Conservation (phyloP, 2,113 vertebrate species). For the Oncorhynchus tshawytscha region DNA sequence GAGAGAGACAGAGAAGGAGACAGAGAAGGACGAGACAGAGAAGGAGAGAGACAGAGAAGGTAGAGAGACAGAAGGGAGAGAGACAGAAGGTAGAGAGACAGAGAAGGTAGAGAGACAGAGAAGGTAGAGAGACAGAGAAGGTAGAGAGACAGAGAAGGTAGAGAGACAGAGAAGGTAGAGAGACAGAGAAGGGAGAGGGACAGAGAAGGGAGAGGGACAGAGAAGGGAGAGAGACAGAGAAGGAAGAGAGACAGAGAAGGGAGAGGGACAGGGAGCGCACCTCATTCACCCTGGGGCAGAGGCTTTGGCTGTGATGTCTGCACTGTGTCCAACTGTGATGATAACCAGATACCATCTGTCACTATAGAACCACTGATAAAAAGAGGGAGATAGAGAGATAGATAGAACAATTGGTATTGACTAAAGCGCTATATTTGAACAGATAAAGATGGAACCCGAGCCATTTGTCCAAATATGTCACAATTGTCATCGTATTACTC, state of each 20-base stretch:
- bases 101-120: too few species aligned
- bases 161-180: neutral
- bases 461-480: neutral
- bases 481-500: too few species aligned
- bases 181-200: neutral
- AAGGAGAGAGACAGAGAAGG: too few species aligned
- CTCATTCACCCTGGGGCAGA: neutral
- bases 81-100: too few species aligned
- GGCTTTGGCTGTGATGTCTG: neutral
- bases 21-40: neutral
- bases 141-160: neutral
- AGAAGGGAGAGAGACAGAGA: too few species aligned
- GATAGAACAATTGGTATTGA: neutral
- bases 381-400: neutral
- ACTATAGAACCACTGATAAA: neutral
- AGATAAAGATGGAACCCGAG: neutral
- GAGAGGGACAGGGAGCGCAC: neutral
- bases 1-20: too few species aligned
- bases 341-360: neutral
- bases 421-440: too few species aligned
- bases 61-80: too few species aligned
- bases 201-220: neutral
- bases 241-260: neutral
- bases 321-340: neutral
- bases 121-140: too few species aligned